Conservation (phyloP, 2,888 invertebrate species). For the Lochmaea crataegi region DNA sequence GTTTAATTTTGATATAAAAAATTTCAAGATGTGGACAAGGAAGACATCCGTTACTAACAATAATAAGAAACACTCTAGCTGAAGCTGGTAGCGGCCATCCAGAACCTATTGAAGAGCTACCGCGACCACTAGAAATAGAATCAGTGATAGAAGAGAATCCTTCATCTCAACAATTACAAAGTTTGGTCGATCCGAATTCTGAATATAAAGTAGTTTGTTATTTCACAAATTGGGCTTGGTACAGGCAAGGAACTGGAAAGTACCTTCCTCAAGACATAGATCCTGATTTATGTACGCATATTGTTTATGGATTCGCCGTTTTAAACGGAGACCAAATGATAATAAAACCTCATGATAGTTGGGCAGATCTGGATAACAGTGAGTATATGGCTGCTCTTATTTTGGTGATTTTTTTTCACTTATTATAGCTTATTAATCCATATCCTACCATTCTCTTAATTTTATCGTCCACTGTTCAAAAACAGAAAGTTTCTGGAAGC, state of each 20-base stretch:
- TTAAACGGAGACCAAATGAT: slow-evolving; percentile 79
- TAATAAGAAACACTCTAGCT: slow-evolving; percentile 79
- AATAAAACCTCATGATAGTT: slow-evolving; percentile 87
- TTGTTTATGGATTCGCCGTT: slow-evolving; percentile 93
- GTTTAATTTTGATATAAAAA: background rate
- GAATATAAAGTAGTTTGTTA: slow-evolving; percentile 87
- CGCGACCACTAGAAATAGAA: slow-evolving; percentile 36
- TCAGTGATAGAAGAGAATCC: slow-evolving; percentile 43
- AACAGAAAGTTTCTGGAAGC: too few species aligned
- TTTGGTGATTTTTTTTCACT: background rate
- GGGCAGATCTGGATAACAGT: slow-evolving; percentile 92
- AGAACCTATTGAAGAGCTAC: slow-evolving; percentile 46
- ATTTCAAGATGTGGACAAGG: slow-evolving; percentile 77
- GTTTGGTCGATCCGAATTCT: slow-evolving; percentile 54
- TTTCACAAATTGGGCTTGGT: slow-evolving; percentile 96
- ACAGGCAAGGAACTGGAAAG: slow-evolving; percentile 84
- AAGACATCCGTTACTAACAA: slow-evolving; percentile 80
- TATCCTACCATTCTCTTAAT: too few species aligned
- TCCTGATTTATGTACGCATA: slow-evolving; percentile 87
- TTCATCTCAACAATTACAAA: slow-evolving; percentile 35
- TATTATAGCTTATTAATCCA: background rate
- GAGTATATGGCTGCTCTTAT: slow-evolving; percentile 58
- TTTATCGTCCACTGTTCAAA: too few species aligned
- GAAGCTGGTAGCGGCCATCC: slow-evolving; percentile 61
- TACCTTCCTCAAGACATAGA: slow-evolving; percentile 87